Conservation (phyloP, 2,888 invertebrate genomes). For the Heteromurus nitidus region DNA sequence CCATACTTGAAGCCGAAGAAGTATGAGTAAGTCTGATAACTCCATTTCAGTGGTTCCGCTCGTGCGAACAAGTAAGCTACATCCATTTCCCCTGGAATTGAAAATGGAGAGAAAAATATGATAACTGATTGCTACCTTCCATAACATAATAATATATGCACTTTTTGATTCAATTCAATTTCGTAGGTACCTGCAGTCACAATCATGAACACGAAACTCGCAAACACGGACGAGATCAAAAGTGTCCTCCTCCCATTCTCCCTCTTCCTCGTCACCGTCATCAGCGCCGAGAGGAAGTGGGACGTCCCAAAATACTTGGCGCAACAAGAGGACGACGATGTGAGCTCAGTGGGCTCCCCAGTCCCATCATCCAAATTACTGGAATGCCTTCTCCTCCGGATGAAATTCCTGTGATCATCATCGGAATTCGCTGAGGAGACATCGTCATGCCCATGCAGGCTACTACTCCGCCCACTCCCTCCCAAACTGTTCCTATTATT, state of each 20-base stretch:
- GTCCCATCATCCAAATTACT: background rate
- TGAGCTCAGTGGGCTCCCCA: background rate
- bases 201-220: slow-evolving; percentile 73
- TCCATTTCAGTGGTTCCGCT: slow-evolving; percentile 75
- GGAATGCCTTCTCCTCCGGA: slow-evolving; percentile 41
- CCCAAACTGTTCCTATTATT: slow-evolving; percentile 47
- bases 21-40: slow-evolving; percentile 75
- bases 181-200: slow-evolving; percentile 73
- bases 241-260: slow-evolving; percentile 70
- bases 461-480: slow-evolving; percentile 52
- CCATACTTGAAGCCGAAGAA: slow-evolving; percentile 75
- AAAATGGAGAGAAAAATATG: too few relatives aligned
- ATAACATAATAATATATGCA: too few relatives aligned
- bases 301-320: slow-evolving; percentile 65
- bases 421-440: slow-evolving; percentile 55
- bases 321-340: slow-evolving; percentile 57
- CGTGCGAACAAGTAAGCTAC: slow-evolving; percentile 76
- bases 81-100: slow-evolving; percentile 76
- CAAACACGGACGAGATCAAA: slow-evolving; percentile 72
- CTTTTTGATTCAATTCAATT: too few relatives aligned
- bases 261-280: slow-evolving; percentile 72
- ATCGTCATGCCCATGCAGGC: slow-evolving; percentile 46
- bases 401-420: slow-evolving; percentile 66
- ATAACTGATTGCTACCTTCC: too few relatives aligned
- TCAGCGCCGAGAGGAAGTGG: slow-evolving; percentile 72